Evolutionary conservation across 1,140 invertebrate genomes (phyloP).

Genomic region (Periplaneta americana): DNA sequence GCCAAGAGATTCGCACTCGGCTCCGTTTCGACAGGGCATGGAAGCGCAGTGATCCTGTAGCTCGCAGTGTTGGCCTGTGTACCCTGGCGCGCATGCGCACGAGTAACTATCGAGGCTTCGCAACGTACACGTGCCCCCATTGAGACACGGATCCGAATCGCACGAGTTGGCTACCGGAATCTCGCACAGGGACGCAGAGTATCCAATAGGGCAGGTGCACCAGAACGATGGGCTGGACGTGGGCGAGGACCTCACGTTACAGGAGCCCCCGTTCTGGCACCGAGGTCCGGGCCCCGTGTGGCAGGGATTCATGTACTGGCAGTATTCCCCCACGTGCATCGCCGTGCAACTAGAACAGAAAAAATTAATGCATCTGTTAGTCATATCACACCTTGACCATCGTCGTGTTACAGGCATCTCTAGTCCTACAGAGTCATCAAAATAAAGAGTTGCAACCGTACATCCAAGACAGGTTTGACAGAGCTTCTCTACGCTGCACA

Average conservation of each 20-base stretch:
- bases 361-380: no score
- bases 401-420: no score
- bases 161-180: conserved; percentile 85
- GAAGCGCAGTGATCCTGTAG: conserved; percentile 83
- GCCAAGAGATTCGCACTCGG: conserved; percentile 67
- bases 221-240: conserved; percentile 67
- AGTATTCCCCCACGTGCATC: conserved; percentile 89
- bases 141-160: conserved; percentile 78
- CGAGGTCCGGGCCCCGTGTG: conserved; percentile 69
- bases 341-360: conserved; percentile 80
- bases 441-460: no score
- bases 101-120: conserved; percentile 70
- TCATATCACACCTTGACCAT: no score
- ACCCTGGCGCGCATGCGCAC: conserved; percentile 78
- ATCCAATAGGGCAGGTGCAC: conserved; percentile 86
- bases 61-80: conserved; percentile 81
- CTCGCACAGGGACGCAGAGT: conserved; percentile 88
- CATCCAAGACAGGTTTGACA: no score
- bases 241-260: conserved; percentile 64
- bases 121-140: conserved; percentile 79
- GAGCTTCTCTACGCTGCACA: no score
- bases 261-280: conserved; percentile 91
- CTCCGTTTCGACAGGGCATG: conserved; percentile 81
- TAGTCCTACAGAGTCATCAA: no score
- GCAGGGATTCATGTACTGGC: conserved; percentile 89